Percentiles rank a stretch among this genome's conserved stretches.
phyloP scores from a whole-genome alignment of 1,140 invertebrate genomes.

The Epicauta chinensis region DNA sequence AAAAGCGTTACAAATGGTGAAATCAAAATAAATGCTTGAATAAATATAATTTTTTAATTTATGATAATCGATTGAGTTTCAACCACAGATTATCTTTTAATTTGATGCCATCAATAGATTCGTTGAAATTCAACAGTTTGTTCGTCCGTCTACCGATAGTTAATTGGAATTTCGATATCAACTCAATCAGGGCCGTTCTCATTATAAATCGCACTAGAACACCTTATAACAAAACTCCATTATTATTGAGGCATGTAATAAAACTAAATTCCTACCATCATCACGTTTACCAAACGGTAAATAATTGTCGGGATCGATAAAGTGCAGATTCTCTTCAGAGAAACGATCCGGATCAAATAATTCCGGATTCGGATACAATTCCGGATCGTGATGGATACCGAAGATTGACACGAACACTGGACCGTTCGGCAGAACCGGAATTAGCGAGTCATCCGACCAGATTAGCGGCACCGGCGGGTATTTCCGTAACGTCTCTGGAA shows the following conservation, averaged over 20 bases:
- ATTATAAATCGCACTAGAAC: background rate
- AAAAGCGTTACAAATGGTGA: background rate
- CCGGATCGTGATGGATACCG: constrained; percentile 53
- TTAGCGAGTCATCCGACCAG: background rate
- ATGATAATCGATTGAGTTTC: constrained; percentile 1
- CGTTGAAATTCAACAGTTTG: constrained; percentile 3
- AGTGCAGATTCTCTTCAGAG: constrained; percentile 25
- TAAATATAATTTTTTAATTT: background rate
- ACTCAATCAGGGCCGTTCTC: background rate
- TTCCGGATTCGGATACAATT: constrained; percentile 34
- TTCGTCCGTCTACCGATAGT: background rate
- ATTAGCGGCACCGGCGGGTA: constrained; percentile 18
- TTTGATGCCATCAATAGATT: background rate
- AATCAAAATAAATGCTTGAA: background rate
- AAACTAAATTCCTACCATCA: constrained; percentile 12
- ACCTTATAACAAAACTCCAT: background rate
- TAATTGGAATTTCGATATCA: background rate
- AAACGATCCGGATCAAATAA: constrained; percentile 34
- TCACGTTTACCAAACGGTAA: constrained; percentile 20
- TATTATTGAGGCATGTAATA: background rate
- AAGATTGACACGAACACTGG: constrained; percentile 42
- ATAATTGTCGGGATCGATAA: constrained; percentile 14
- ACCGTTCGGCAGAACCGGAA: background rate
- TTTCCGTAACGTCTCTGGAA: constrained; percentile 28
- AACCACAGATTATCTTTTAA: constrained; percentile 2